phyloP scores from a whole-genome alignment of 2,113 vertebrate species.

The Muntiacus muntjak region DNA sequence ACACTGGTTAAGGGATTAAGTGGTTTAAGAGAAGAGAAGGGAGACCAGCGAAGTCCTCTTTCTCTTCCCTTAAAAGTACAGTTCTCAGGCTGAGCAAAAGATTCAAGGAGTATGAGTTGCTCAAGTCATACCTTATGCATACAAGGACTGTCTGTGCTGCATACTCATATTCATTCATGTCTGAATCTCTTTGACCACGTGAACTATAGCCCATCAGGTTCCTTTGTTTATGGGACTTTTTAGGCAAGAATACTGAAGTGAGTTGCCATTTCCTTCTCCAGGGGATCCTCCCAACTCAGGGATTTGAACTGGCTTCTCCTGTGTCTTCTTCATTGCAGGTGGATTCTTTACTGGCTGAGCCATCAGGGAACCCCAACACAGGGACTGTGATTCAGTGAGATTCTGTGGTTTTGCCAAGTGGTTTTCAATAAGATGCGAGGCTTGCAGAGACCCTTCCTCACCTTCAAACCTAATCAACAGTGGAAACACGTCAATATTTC shows the following conservation, averaged over 20 bases:
- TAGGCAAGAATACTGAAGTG: not conserved
- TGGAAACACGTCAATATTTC: not conserved
- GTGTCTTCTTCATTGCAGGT: not conserved
- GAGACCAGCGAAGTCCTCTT: not conserved
- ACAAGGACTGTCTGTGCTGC: not conserved
- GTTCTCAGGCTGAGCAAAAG: not conserved
- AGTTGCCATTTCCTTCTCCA: not conserved
- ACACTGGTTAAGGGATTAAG: not conserved
- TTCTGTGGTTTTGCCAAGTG: not conserved
- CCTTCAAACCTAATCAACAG: not conserved
- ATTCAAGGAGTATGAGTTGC: not conserved
- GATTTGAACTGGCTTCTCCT: accelerated
- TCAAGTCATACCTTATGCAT: not conserved
- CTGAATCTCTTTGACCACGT: not conserved
- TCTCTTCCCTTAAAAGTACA: not conserved
- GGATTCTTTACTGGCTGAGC: not conserved
- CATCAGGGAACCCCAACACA: not conserved
- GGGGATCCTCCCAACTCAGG: not conserved
- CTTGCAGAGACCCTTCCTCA: not conserved
- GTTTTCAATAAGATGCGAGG: not conserved
- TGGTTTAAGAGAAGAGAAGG: not conserved
- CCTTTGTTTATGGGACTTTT: not conserved
- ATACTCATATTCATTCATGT: not conserved
- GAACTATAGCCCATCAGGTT: not conserved
- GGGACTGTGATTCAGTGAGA: not conserved